These are phyloP conservation scores for Pterocles orientalis DNA, from an alignment of 2,113 vertebrate species.

Conservation along the genomic window DNA sequence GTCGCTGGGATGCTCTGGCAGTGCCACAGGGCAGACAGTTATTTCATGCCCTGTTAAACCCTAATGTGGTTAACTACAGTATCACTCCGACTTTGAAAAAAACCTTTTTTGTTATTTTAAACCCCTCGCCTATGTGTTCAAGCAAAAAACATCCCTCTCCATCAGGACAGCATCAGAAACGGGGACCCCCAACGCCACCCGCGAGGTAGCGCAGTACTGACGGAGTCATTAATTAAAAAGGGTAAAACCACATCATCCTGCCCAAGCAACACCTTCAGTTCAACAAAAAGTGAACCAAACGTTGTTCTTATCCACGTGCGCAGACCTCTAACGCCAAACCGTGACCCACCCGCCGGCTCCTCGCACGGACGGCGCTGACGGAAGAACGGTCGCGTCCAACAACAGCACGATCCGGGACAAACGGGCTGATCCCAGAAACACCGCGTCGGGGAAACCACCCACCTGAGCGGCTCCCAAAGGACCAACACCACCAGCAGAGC, in stretches of 20 bases:
- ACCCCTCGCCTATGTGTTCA: conserved; percentile 45
- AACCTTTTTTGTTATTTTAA: conserved; percentile 37
- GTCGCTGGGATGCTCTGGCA: conserved; percentile 84
- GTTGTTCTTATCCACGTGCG: not conserved
- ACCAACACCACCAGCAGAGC: not conserved
- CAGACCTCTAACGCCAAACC: not conserved
- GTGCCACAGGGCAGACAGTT: conserved; percentile 87
- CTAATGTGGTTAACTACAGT: conserved; percentile 84
- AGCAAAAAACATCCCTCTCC: conserved; percentile 38
- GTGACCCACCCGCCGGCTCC: not conserved
- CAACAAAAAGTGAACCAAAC: not conserved
- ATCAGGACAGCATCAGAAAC: not conserved
- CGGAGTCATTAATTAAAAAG: not conserved
- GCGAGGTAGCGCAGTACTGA: not conserved
- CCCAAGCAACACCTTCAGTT: not conserved
- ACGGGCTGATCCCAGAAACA: not conserved
- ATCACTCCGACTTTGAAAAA: conserved; percentile 68
- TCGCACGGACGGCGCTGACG: not conserved
- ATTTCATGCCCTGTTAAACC: conserved; percentile 96
- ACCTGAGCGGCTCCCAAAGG: not conserved
- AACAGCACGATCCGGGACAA: not conserved
- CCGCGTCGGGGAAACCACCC: not conserved
- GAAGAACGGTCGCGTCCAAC: not conserved
- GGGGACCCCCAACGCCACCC: not conserved
- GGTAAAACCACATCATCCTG: not conserved